These are phyloP conservation scores for Montipora foliosa DNA, from an alignment of 64 coral and sea anemone genomes.

Conservation along the genomic window DNA sequence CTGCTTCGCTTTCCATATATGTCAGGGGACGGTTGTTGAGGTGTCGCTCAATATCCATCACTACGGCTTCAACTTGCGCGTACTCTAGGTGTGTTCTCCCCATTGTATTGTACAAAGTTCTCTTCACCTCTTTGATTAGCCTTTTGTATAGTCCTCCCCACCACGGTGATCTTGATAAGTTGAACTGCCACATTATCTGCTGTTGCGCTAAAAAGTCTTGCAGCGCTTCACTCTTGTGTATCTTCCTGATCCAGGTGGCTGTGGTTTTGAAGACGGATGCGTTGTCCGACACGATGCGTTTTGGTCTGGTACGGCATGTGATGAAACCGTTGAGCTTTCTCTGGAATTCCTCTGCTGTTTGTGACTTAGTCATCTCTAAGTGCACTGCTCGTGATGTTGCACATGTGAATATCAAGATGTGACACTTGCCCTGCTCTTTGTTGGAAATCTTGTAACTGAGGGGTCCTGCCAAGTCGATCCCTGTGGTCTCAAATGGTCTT, in stretches of 20 bases:
- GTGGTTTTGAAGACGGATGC: constrained; percentile 52
- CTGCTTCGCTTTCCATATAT: background rate
- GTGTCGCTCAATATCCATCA: constrained; percentile 68
- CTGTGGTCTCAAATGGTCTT: constrained; percentile 69
- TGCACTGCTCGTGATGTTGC: constrained; percentile 72
- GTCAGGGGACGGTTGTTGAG: constrained; percentile 51
- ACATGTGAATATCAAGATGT: constrained; percentile 77
- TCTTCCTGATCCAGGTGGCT: constrained; percentile 63
- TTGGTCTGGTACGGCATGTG: constrained; percentile 68
- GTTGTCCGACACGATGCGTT: constrained; percentile 72
- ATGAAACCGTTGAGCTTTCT: constrained; percentile 72
- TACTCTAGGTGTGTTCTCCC: constrained; percentile 51
- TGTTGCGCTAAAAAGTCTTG: constrained; percentile 52
- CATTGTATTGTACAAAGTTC: constrained; percentile 84
- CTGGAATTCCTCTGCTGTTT: constrained; percentile 84
- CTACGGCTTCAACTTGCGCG: constrained; percentile 63
- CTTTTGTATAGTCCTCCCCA: constrained; percentile 79
- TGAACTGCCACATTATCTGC: no score
- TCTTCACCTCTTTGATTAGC: constrained; percentile 75
- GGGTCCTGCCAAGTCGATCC: constrained; percentile 79
- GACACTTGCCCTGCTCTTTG: constrained; percentile 58
- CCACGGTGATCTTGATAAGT: constrained; percentile 50
- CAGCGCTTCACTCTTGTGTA: constrained; percentile 62
- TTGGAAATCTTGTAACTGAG: constrained; percentile 68
- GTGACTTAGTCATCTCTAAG: constrained; percentile 71